phyloP scores from a whole-genome alignment of 2,113 vertebrate genomes.

The Callipepla squamata region DNA sequence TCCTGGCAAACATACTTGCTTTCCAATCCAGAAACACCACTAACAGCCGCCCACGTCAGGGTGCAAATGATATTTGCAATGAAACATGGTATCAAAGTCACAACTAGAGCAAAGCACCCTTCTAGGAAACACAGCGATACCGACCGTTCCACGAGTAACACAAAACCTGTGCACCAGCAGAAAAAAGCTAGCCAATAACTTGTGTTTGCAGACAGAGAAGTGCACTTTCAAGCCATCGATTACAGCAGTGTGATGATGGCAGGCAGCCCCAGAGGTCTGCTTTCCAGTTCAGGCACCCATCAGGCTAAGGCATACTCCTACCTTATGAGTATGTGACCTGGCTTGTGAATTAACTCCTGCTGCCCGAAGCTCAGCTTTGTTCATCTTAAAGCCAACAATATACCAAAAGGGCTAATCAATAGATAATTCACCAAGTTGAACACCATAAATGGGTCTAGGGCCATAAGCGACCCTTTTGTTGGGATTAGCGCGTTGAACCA shows the following conservation, averaged over 20 bases:
- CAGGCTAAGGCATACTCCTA: conserved; percentile 40
- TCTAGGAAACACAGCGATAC: neutral
- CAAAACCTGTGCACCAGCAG: neutral
- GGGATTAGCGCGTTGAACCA: conserved; percentile 79
- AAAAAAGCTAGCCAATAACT: neutral
- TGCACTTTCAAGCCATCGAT: neutral
- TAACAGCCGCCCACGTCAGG: rapidly evolving
- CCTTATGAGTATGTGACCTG: conserved; percentile 54
- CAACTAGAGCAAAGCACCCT: neutral
- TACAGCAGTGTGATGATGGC: neutral
- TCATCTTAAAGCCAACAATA: conserved; percentile 82
- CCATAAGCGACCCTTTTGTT: conserved; percentile 83
- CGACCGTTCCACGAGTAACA: neutral
- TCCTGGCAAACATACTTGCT: neutral
- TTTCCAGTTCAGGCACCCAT: conserved; percentile 55
- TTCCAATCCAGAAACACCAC: neutral
- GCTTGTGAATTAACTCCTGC: conserved; percentile 62
- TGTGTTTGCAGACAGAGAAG: neutral
- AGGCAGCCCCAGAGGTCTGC: neutral
- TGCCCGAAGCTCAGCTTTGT: conserved; percentile 56
- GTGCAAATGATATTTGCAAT: neutral
- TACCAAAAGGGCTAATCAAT: conserved; percentile 87
- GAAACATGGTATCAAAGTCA: neutral
- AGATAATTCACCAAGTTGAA: conserved; percentile 87
- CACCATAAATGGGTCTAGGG: conserved; percentile 79